These are phyloP conservation scores for Hymenochirus boettgeri DNA, from an alignment of 2,113 vertebrate genomes.

Conservation along the genomic window DNA sequence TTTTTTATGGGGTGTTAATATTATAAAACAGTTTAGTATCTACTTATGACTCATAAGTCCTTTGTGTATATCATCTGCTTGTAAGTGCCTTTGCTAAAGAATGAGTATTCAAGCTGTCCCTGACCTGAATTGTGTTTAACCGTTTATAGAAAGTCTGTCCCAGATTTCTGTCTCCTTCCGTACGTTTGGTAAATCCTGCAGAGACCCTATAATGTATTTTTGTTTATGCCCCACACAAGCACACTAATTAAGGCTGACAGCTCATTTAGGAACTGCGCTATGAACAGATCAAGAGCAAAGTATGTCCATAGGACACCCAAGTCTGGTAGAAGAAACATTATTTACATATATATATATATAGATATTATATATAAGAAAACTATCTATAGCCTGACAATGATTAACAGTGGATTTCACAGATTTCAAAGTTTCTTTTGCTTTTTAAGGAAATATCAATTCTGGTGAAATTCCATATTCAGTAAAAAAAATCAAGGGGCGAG, in stretches of 20 bases:
- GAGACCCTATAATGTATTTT: background rate
- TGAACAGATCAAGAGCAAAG: background rate
- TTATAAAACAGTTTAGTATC: constrained; percentile 39
- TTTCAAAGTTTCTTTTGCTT: too few relatives aligned
- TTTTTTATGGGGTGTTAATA: constrained; percentile 42
- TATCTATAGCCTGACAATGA: too few relatives aligned
- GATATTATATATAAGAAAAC: too few relatives aligned
- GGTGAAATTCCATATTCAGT: too few relatives aligned
- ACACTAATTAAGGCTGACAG: background rate
- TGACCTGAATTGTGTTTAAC: constrained; percentile 15
- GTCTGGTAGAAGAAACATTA: too few relatives aligned
- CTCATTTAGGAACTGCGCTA: background rate
- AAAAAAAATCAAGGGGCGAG: too few relatives aligned
- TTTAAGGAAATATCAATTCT: too few relatives aligned
- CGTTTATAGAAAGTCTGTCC: background rate
- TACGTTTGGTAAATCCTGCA: background rate
- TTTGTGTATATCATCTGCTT: constrained; percentile 29
- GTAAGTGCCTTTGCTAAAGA: constrained; percentile 16
- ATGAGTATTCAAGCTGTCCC: constrained; percentile 15
- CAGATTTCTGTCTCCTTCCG: background rate
- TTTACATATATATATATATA: too few relatives aligned
- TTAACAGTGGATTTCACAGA: too few relatives aligned
- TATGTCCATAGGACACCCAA: too few relatives aligned
- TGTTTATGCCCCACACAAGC: background rate
- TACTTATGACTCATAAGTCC: constrained; percentile 38